A percentile compares a stretch with the other conserved stretches of the same genome.
Evolutionary conservation across 1,140 invertebrate species (phyloP).

Genomic region (Macrosteles quadrilineatus): DNA sequence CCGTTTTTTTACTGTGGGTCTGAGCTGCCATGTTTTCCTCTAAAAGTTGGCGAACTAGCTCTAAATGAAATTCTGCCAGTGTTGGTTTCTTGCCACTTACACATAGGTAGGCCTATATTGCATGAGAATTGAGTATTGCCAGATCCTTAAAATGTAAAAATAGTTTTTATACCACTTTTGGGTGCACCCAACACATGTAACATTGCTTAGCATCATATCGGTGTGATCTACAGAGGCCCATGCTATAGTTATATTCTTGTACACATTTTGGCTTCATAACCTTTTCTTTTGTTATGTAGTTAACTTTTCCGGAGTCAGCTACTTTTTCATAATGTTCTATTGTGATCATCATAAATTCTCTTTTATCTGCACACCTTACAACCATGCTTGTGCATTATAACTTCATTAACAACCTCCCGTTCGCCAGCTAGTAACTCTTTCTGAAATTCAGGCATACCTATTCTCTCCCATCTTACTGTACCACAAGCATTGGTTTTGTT

Average conservation of each 20-base stretch:
- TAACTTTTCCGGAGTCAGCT: slow-evolving; percentile 34
- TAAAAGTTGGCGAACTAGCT: slow-evolving; percentile 26
- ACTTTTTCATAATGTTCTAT: slow-evolving; percentile 41
- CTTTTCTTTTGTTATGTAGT: slow-evolving; percentile 22
- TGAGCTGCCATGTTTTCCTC: slow-evolving; percentile 19
- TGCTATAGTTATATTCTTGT: slow-evolving; percentile 48
- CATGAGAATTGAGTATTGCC: slow-evolving; percentile 26
- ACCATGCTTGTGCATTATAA: slow-evolving; percentile 44
- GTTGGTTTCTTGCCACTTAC: slow-evolving; percentile 3
- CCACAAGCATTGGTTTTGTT: too few species aligned
- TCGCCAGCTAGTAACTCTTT: too few species aligned
- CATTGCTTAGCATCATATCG: slow-evolving; percentile 46
- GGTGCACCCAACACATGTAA: slow-evolving; percentile 50
- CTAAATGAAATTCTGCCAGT: slow-evolving; percentile 22
- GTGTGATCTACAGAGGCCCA: slow-evolving; percentile 48
- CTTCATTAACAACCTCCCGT: too few species aligned
- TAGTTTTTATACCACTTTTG: slow-evolving; percentile 16
- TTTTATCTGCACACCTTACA: slow-evolving; percentile 44
- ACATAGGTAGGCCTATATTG: neutral
- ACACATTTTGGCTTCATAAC: slow-evolving; percentile 46
- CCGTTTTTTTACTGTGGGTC: neutral
- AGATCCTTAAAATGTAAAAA: slow-evolving; percentile 44
- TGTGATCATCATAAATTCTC: slow-evolving; percentile 46
- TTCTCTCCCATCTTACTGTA: too few species aligned
- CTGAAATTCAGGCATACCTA: too few species aligned